These are phyloP conservation scores for Pomacea maculata DNA, from an alignment of 1,140 invertebrate species.

Conservation along the genomic window DNA sequence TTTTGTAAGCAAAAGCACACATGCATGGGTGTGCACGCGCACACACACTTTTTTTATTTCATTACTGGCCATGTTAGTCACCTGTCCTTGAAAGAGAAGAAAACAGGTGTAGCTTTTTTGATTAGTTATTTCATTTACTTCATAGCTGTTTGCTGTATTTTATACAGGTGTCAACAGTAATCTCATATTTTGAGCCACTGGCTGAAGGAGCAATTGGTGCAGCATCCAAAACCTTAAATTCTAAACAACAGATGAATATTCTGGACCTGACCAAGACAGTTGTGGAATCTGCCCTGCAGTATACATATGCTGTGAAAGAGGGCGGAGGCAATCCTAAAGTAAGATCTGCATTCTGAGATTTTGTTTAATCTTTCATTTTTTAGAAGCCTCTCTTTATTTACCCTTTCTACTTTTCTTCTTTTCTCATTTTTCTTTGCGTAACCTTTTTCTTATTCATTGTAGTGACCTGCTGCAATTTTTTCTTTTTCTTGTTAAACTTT, in stretches of 20 bases:
- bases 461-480: background rate
- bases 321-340: constrained; percentile 62
- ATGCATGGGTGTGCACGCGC: too few species aligned
- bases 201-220: constrained; percentile 81
- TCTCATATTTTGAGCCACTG: constrained; percentile 85
- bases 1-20: background rate
- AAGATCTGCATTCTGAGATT: background rate
- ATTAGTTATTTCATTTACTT: background rate
- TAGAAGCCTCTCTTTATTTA: background rate
- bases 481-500: background rate
- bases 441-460: background rate
- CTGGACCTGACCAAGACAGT: constrained; percentile 95
- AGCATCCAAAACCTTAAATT: constrained; percentile 88
- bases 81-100: background rate
- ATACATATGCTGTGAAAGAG: constrained; percentile 88
- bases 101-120: background rate
- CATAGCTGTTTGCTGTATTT: background rate
- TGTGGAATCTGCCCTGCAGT: constrained; percentile 86
- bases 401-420: background rate
- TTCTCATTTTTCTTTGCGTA: background rate
- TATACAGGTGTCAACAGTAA: constrained; percentile 72
- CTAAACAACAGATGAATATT: constrained; percentile 86
- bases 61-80: background rate
- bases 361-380: background rate
- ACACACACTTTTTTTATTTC: background rate